Evolutionary conservation across 2,113 vertebrate genomes (phyloP).

Genomic region (Calyptommatus sinebrachiatus): DNA sequence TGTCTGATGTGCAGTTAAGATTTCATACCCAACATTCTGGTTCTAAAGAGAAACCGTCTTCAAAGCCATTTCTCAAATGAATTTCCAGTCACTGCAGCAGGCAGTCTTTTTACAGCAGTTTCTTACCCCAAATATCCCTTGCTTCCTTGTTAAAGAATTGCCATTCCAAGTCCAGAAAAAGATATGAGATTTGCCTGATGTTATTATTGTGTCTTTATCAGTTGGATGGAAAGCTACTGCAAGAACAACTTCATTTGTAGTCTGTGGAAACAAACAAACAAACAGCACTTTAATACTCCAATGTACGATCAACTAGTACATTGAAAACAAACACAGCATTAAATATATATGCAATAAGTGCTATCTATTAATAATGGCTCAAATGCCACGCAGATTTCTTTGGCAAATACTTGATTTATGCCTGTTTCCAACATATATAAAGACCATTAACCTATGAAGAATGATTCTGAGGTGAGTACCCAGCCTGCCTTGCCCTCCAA

Average conservation of each 20-base stretch:
- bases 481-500: too few species aligned
- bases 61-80: accelerated
- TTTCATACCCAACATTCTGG: slow-evolving; percentile 6
- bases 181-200: slow-evolving; percentile 97
- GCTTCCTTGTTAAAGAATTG: slow-evolving; percentile 90
- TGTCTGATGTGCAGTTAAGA: not conserved
- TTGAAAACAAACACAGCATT: not conserved
- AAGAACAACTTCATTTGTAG: slow-evolving; percentile 92
- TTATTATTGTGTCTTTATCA: slow-evolving; percentile 91
- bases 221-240: slow-evolving; percentile 94
- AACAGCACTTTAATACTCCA: slow-evolving; percentile 7
- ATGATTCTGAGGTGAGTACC: too few species aligned
- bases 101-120: not conserved
- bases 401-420: too few species aligned
- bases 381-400: not conserved
- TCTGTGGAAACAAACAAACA: slow-evolving; percentile 67
- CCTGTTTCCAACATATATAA: too few species aligned
- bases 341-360: not conserved
- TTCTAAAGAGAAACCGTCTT: not conserved
- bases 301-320: not conserved
- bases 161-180: slow-evolving; percentile 98
- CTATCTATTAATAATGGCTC: not conserved
- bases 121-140: slow-evolving; percentile 96
- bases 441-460: too few species aligned
- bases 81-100: not conserved